Base-by-base conservation (phyloP, 1,140 invertebrate species). In the Leptinotarsa defecta region DNA sequence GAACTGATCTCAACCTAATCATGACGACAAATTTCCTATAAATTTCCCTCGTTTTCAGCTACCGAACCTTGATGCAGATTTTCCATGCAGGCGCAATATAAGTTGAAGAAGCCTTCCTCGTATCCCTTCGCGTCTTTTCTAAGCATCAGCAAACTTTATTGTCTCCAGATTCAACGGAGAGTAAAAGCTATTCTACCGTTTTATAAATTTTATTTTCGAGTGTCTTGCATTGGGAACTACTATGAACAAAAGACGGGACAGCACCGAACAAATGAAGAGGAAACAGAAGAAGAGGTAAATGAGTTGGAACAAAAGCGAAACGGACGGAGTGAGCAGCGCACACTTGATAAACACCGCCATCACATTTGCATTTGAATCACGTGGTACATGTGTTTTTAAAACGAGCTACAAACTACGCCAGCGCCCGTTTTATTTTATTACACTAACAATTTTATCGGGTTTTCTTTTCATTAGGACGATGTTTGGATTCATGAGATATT, bases 311-410 rank as follows among this genome's bases (percentile, higher is more conserved):
- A 81, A 81, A 81, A 81, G 80, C 78, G 72, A 71, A 78, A 74
- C 80, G 79, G 79, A 80, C 76, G 79, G 75, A 70, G 68, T 67
- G 77, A 78, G 74, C 77, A 71, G 61, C 73, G 79, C 75, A 71
- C 80, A 75, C 80, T 80, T 80, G 80, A 81, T 81, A 81, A 81
- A 81, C 80, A 79, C 77, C 71, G 73, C 79, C 79, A 81, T 81
- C 79, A 75, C 77, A 81, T 81, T 81, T 81, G 79, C 80, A 81
- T 81, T 71, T 80, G 79, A 81, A 81, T 81, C 80, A 78, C 75
- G 78, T 78, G 76, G 77, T 80, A 78, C 77, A 80, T 81, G 80
- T 79, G 80, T 80, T 81, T 81, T 80, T 81, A 77, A 78, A 78
- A 80, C 71, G 76, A 43, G 73, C 52, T 65, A 73, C 61, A 73